phyloP scores from a whole-genome alignment of 2,797 vertebrate genomes.

The Alcedo atthis region DNA sequence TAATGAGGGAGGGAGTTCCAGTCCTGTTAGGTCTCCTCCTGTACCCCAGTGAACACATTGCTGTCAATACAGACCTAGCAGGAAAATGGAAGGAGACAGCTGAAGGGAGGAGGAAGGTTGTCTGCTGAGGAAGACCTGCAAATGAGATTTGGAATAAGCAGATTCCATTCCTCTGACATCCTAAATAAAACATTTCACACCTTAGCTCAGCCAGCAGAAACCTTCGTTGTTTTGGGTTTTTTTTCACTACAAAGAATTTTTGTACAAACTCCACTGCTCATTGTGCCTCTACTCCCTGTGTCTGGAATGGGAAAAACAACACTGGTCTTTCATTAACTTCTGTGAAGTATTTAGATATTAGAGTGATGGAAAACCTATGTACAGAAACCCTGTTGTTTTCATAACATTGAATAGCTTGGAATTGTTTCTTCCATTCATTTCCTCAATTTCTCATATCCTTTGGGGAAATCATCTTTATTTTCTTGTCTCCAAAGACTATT shows the following conservation, averaged over 20 bases:
- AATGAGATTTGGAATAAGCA: background rate
- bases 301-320: background rate
- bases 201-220: background rate
- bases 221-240: background rate
- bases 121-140: background rate
- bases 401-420: background rate
- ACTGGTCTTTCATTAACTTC: background rate
- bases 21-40: background rate
- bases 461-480: background rate
- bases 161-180: conserved; percentile 7
- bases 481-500: background rate
- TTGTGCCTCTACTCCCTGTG: background rate
- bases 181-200: conserved; percentile 40
- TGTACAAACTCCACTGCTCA: background rate
- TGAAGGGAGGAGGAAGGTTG: conserved; percentile 1
- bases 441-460: background rate
- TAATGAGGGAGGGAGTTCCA: background rate
- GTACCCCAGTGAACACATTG: background rate
- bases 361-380: background rate
- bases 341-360: background rate
- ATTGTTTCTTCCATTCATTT: background rate
- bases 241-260: background rate
- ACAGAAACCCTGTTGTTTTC: background rate
- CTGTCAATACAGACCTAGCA: background rate
- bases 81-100: conserved; percentile 14